Evolutionary conservation across 1,140 invertebrate species (phyloP), one percentile per base, ranked within the genome.

Genomic region (Caerostris extrusa): DNA sequence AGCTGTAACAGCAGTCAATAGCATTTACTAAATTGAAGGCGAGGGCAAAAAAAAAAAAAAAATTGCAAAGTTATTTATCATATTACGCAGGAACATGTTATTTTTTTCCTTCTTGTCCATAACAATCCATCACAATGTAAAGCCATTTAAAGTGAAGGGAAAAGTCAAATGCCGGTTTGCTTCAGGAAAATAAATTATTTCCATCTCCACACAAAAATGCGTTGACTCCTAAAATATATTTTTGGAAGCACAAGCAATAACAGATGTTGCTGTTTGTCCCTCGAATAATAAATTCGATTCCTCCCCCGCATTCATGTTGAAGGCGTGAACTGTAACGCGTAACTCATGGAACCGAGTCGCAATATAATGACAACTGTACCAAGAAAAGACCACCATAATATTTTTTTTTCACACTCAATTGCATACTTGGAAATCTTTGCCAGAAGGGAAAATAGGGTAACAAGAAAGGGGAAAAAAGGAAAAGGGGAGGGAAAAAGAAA

Each of bases 231-330:
- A 34, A 34, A 34, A 34, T 34, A 34, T 34, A 34, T 34, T 34
- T 34, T 34, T 34, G 34, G 2, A 50, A 50, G 10, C 19, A 77
- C 34, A 3, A n/a, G 69, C 69, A 77, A 77, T 77, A 77, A 77
- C 69, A 77, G 69, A 77, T 77, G 69, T 77, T 50, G 69, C 7
- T 77, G 7, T 77, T 17, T 12, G 61, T 67, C n/a, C 19, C 50
- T 10, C 69, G 8, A 77, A 77, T 77, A 77, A 77, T 34, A 77
- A 77, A 77, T 77, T 77, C 69, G 69, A 77, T 77, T 77, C 69
- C 19, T 34, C 19, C 34, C 3, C 34, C 3, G 19, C 69, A 77
- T 77, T 77, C 50, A 77, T 77, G 34, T 34, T 34, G 69, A 53
- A 10, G 69, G 69, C 34, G 34, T 77, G 50, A 77, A 77, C 69